phyloP scores from a whole-genome alignment of 1,140 invertebrate species.

The Drosophila bocqueti region DNA sequence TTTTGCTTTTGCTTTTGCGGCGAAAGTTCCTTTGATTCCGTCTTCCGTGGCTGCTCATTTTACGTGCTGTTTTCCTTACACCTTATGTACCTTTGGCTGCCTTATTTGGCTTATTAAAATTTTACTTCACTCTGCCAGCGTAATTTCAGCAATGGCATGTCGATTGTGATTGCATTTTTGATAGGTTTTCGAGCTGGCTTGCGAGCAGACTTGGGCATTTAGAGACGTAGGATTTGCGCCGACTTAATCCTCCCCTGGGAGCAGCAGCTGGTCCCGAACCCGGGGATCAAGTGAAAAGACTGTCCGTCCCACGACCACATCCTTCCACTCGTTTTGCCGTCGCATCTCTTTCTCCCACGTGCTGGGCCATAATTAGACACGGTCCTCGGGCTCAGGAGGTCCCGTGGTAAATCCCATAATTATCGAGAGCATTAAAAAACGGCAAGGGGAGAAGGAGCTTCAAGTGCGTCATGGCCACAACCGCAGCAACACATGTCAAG shows the following conservation, averaged over 20 bases:
- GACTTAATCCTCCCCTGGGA: conserved; percentile 12
- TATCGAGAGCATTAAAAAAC: conserved; percentile 66
- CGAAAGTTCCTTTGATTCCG: conserved; percentile 37
- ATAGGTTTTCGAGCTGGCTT: conserved; percentile 6
- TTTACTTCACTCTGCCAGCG: conserved; percentile 19
- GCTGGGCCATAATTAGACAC: conserved; percentile 64
- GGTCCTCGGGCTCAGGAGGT: conserved; percentile 11
- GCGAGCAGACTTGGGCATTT: conserved; percentile 6
- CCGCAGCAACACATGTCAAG: conserved; percentile 67
- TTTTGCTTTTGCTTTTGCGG: not conserved
- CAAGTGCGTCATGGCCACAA: conserved; percentile 55
- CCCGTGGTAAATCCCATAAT: conserved; percentile 70
- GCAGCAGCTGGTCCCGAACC: conserved; percentile 4
- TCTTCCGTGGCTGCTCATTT: conserved; percentile 40
- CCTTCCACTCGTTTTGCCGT: conserved; percentile 6
- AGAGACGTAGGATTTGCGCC: conserved; percentile 6
- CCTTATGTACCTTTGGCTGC: conserved; percentile 42
- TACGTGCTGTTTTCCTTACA: conserved; percentile 39
- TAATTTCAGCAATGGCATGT: conserved; percentile 23
- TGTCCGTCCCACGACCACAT: conserved; percentile 12
- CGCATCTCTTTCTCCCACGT: conserved; percentile 41
- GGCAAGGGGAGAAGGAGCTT: conserved; percentile 23
- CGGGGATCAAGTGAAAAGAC: conserved; percentile 12
- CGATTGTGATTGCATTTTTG: conserved; percentile 24
- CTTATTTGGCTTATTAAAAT: conserved; percentile 70